Percentiles rank a stretch among this genome's conserved stretches.
Conservation (phyloP, 1,140 invertebrate species). For the Chionoecetes opilio region DNA sequence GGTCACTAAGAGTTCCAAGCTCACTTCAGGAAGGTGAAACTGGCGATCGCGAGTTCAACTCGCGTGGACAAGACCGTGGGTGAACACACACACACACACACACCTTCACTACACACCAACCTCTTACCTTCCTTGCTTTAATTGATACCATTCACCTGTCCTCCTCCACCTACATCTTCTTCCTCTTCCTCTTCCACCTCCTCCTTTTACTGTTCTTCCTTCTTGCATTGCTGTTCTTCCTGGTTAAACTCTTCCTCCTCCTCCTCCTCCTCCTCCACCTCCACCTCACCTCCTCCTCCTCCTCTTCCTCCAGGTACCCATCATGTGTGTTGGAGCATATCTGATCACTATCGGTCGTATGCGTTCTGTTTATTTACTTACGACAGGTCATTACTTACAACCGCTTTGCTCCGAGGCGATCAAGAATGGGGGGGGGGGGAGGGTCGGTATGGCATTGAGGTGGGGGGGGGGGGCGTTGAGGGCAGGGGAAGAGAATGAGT, state of each 20-base stretch:
- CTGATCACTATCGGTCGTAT: not conserved
- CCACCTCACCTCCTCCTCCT: not conserved
- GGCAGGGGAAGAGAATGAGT: too few species aligned
- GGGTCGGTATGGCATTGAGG: not conserved
- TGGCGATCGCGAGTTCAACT: too few species aligned
- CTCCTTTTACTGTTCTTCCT: too few species aligned
- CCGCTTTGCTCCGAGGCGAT: not conserved
- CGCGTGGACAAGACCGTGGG: too few species aligned
- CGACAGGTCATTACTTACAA: conserved; percentile 3
- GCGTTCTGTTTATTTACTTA: conserved; percentile 20
- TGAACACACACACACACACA: conserved; percentile 50
- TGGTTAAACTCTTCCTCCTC: not conserved
- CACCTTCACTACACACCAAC: not conserved
- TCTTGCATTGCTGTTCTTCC: too few species aligned
- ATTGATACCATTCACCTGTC: not conserved
- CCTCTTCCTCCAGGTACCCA: not conserved
- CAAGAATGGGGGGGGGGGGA: not conserved
- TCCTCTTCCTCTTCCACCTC: too few species aligned
- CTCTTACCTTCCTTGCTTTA: not conserved
- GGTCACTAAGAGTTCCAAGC: too few species aligned
- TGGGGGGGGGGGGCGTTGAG: not conserved
- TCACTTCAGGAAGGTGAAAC: too few species aligned
- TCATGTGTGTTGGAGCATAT: not conserved
- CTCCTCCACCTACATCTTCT: too few species aligned
- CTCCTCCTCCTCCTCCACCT: conserved; percentile 19